Evolutionary conservation across 2,797 vertebrate species (phyloP).

Genomic region (Xiphophorus birchmanni): DNA sequence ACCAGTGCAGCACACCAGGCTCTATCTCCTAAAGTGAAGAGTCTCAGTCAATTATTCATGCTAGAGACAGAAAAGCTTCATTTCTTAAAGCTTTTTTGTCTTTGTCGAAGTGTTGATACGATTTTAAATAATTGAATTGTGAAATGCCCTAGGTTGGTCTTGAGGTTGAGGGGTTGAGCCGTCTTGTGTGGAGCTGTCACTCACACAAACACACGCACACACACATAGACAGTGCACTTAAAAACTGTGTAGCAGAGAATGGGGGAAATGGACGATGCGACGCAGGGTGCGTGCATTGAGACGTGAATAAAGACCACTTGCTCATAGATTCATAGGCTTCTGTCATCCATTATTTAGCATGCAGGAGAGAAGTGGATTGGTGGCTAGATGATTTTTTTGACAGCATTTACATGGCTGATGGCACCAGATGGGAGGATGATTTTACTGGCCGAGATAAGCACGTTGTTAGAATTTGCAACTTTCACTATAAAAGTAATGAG

Average conservation of each 20-base stretch:
- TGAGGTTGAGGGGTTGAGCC: constrained; percentile 36
- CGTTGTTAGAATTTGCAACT: constrained; percentile 41
- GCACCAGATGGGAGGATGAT: constrained; percentile 59
- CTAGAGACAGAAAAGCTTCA: constrained; percentile 48
- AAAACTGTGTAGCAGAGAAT: constrained; percentile 56
- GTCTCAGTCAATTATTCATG: constrained; percentile 72
- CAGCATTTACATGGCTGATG: constrained; percentile 73
- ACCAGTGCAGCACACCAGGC: constrained; percentile 21
- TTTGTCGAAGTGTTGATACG: constrained; percentile 64
- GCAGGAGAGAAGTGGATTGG: constrained; percentile 67
- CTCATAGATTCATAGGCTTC: constrained; percentile 76
- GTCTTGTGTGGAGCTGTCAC: constrained; percentile 54
- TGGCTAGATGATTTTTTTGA: constrained; percentile 76
- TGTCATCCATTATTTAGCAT: constrained; percentile 80
- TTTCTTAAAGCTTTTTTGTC: constrained; percentile 60
- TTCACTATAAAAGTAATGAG: constrained; percentile 12
- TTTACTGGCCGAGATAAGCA: constrained; percentile 51
- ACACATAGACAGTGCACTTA: constrained; percentile 62
- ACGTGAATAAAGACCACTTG: constrained; percentile 82
- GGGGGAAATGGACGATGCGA: constrained; percentile 58
- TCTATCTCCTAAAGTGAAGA: constrained; percentile 56
- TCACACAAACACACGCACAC: constrained; percentile 27
- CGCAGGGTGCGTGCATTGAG: constrained; percentile 68
- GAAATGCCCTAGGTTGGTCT: constrained; percentile 36
- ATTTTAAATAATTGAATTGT: constrained; percentile 65